Evolutionary conservation across 2,888 invertebrate species (phyloP).

Genomic region (Crossocerus cetratus): DNA sequence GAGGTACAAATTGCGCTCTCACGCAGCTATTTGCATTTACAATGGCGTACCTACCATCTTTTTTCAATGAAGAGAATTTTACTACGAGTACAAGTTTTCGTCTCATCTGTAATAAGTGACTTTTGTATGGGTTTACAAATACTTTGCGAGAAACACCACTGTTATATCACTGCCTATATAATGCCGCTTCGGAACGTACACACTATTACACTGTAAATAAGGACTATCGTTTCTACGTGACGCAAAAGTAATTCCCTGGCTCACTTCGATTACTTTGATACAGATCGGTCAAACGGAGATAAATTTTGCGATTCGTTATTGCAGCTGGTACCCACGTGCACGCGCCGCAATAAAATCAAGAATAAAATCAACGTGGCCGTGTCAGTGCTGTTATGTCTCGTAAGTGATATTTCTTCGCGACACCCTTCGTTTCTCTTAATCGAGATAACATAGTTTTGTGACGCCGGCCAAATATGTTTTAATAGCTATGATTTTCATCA

Average conservation of each 20-base stretch:
- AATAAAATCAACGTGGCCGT: too few species aligned
- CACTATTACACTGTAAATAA: slow-evolving; percentile 31
- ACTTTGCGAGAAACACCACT: slow-evolving; percentile 54
- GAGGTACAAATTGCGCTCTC: slow-evolving; percentile 28
- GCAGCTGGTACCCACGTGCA: too few species aligned
- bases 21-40: slow-evolving; percentile 25
- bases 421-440: slow-evolving; percentile 1
- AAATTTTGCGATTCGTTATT: too few species aligned
- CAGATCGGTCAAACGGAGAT: background rate
- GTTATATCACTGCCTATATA: slow-evolving; percentile 67
- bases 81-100: slow-evolving; percentile 41
- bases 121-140: slow-evolving; percentile 39
- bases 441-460: slow-evolving; percentile 25
- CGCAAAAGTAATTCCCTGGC: slow-evolving; percentile 4
- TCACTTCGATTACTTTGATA: slow-evolving; percentile 20
- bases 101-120: slow-evolving; percentile 15
- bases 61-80: slow-evolving; percentile 36
- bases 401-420: slow-evolving; percentile 10
- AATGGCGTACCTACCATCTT: slow-evolving; percentile 32
- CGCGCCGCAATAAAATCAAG: too few species aligned
- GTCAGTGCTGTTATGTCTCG: background rate
- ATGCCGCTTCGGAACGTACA: slow-evolving; percentile 50
- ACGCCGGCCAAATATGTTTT: slow-evolving; percentile 28
- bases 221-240: slow-evolving; percentile 6
- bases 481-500: slow-evolving; percentile 14